Conservation (phyloP, 1,140 invertebrate genomes). For the Pseudomyrmex sp. region DNA sequence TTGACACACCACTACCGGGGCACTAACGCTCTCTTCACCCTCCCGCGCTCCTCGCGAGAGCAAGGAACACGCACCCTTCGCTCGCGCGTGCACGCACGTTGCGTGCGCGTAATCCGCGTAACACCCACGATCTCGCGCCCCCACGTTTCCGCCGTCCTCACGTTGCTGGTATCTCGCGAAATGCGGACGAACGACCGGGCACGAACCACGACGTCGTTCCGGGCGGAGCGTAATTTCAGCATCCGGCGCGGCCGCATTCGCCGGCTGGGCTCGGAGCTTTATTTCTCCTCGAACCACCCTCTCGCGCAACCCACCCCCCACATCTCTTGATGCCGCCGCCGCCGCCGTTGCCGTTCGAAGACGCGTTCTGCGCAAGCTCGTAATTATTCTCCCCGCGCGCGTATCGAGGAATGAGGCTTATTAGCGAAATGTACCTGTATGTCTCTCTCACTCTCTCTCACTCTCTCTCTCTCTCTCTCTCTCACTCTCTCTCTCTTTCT, state of each 20-base stretch:
- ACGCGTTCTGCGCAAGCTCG: slow-evolving; percentile 83
- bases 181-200: not conserved
- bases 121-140: too few relatives aligned
- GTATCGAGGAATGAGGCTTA: slow-evolving; percentile 74
- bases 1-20: not conserved
- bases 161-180: not conserved
- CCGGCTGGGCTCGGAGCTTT: slow-evolving; percentile 69
- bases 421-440: slow-evolving; percentile 58
- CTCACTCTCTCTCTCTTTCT: not conserved
- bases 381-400: slow-evolving; percentile 83
- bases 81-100: slow-evolving; percentile 22
- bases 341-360: slow-evolving; percentile 61
- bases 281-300: slow-evolving; percentile 64
- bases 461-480: not conserved
- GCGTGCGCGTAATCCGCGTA: slow-evolving; percentile 7
- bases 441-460: too few relatives aligned
- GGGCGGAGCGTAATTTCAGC: slow-evolving; percentile 55
- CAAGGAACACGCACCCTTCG: not conserved
- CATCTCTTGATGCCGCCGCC: slow-evolving; percentile 48
- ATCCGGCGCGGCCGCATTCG: slow-evolving; percentile 67
- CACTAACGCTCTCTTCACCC: not conserved
- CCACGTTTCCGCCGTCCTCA: not conserved
- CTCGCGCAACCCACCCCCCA: slow-evolving; percentile 17
- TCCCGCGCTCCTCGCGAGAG: not conserved
- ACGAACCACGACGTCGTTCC: not conserved